Evolutionary conservation across 1,140 invertebrate species (phyloP).

Genomic region (Polypedilum vanderplanki): DNA sequence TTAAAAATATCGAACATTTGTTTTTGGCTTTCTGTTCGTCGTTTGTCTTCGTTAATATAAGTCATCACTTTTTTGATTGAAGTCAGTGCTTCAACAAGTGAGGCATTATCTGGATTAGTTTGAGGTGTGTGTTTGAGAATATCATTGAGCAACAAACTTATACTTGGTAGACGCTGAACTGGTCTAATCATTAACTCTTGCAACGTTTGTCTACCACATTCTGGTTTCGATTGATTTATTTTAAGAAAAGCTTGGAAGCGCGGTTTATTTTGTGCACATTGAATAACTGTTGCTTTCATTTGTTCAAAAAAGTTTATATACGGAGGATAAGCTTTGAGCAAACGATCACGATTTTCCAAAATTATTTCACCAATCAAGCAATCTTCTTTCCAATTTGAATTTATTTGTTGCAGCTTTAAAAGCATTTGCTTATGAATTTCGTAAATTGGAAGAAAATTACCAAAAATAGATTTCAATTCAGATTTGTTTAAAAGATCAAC

Average conservation of each 20-base stretch:
- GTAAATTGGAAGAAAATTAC: constrained; percentile 89
- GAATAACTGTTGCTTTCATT: constrained; percentile 84
- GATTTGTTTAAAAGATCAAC: constrained; percentile 78
- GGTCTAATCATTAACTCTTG: constrained; percentile 93
- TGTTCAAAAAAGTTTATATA: constrained; percentile 98
- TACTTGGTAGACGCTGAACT: constrained; percentile 91
- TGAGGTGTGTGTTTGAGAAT: constrained; percentile 85
- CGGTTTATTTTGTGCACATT: constrained; percentile 85
- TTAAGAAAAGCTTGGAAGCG: constrained; percentile 97
- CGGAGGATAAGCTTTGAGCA: constrained; percentile 91
- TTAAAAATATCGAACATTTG: constrained; percentile 96
- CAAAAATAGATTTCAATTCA: constrained; percentile 94
- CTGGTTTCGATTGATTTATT: constrained; percentile 83
- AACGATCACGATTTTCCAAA: constrained; percentile 68
- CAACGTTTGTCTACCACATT: constrained; percentile 90
- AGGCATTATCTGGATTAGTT: constrained; percentile 75
- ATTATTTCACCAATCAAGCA: constrained; percentile 80
- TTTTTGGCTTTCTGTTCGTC: constrained; percentile 88
- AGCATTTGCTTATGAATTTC: constrained; percentile 80
- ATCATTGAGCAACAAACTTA: constrained; percentile 88
- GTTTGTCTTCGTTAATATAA: constrained; percentile 94
- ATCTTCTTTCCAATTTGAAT: constrained; percentile 70
- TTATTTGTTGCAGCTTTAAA: constrained; percentile 48
- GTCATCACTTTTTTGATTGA: constrained; percentile 89
- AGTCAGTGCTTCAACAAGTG: constrained; percentile 76